Conservation (phyloP, 2,113 vertebrate genomes). For the Microtus oregoni region DNA sequence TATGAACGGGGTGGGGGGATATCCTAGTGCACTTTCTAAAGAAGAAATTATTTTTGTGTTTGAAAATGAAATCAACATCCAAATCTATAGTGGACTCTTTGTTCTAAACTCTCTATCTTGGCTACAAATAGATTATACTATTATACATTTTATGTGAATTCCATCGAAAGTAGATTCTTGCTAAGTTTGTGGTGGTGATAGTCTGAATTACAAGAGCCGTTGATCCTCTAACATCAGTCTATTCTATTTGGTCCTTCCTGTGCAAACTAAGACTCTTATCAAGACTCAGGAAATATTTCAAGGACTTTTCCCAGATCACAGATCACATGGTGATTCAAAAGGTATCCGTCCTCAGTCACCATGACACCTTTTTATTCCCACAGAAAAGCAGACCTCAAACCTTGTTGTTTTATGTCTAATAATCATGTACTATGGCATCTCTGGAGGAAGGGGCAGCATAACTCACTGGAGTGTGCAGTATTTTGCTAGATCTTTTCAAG, state of each 20-base stretch:
- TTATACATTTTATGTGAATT: slow-evolving; percentile 79
- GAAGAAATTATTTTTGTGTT: slow-evolving; percentile 80
- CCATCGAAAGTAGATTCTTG: slow-evolving; percentile 71
- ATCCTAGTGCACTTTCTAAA: slow-evolving; percentile 78
- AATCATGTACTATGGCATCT: slow-evolving; percentile 79
- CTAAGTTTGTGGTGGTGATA: slow-evolving; percentile 72
- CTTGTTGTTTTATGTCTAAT: slow-evolving; percentile 49
- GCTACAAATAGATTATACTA: slow-evolving; percentile 63
- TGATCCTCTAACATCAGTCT: slow-evolving; percentile 67
- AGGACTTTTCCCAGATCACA: slow-evolving; percentile 61
- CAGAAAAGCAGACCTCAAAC: slow-evolving; percentile 61
- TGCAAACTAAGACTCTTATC: slow-evolving; percentile 61
- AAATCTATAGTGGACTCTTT: slow-evolving; percentile 68
- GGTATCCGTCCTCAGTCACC: slow-evolving; percentile 27
- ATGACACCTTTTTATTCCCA: slow-evolving; percentile 47
- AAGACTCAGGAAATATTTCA: slow-evolving; percentile 74
- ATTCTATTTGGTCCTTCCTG: slow-evolving; percentile 58
- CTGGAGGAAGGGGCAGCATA: slow-evolving; percentile 60
- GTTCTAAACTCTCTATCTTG: slow-evolving; percentile 67
- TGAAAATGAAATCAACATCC: slow-evolving; percentile 76
- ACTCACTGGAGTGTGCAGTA: slow-evolving; percentile 51
- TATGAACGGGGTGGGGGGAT: slow-evolving; percentile 68
- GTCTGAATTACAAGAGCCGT: slow-evolving; percentile 67
- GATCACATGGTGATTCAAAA: slow-evolving; percentile 63
- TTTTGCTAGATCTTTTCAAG: slow-evolving; percentile 71